Base-by-base conservation (phyloP, 2,797 vertebrate species). In the Phoeniculus purpureus region DNA sequence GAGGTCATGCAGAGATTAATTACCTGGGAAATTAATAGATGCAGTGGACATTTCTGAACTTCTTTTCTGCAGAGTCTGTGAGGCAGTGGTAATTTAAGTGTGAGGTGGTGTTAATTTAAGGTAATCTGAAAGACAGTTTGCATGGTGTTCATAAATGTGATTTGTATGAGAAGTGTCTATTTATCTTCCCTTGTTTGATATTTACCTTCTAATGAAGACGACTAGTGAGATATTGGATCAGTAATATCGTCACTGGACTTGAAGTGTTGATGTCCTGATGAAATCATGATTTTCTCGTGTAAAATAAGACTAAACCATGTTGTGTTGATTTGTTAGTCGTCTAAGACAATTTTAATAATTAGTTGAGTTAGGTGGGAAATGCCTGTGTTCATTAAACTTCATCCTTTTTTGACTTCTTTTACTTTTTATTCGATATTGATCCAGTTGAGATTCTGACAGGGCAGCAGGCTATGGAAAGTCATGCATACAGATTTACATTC, bases 391-490 rank as follows among this genome's bases (percentile, higher is more conserved):
- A 34, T 91, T 94, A 85, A 82, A 93, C 15, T 43, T 83, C n/a
- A 71, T 22, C 23, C 27, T 89, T 89, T 89, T 94, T 93, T 91
- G 4, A 58, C 15, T 80, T 61, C 14, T 91, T 77, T 66, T 84
- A 26, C 4, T 47, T 82, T 95, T 91, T 90, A 5, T 90, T 95
- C 55, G 87, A 8, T 72, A 58, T 76, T 51, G 45, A 76, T 87
- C 83, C 79, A 77, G 92, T 83, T 89, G 88, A 95, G 81, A 90
- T 85, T 96, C 92, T 79, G 94, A 71, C 72, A 91, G 11, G 86
- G 45, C 29, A 72, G 66, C 62, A 61, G 93, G 92, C 47, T 67
- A n/a, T 73, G 78, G 55, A 56, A 94, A 94, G 10, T 87, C 66
- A 94, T 66, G 87, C 83, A 78, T 89, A 92, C 70, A 26, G 12